Conservation (phyloP, 2,888 invertebrate species). For the Sphaerophoria taeniata region DNA sequence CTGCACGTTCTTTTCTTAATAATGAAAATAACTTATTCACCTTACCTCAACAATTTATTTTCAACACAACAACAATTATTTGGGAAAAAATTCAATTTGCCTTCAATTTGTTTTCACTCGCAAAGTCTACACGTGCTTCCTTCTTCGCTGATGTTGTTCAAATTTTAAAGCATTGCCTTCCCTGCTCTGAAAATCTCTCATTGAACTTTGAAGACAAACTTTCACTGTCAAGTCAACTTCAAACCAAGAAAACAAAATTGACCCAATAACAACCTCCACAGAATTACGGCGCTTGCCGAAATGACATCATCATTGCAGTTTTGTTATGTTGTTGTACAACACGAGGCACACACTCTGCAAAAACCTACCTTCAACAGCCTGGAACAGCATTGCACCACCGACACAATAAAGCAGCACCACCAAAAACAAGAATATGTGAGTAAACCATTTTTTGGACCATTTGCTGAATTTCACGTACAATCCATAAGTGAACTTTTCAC, state of each 20-base stretch:
- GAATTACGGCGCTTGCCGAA: slow-evolving; percentile 15
- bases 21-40: too few species aligned
- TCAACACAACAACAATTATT: too few species aligned
- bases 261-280: slow-evolving; percentile 51
- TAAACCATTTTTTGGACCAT: slow-evolving; percentile 93
- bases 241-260: slow-evolving; percentile 52
- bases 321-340: not conserved
- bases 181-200: not conserved
- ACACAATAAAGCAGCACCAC: slow-evolving; percentile 91
- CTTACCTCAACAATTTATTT: too few species aligned
- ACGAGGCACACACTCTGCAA: not conserved
- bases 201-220: slow-evolving; percentile 1
- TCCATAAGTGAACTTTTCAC: slow-evolving; percentile 92
- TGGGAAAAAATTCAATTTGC: too few species aligned
- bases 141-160: too few species aligned
- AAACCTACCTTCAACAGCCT: slow-evolving; percentile 89
- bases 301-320: slow-evolving; percentile 66
- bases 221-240: slow-evolving; percentile 37
- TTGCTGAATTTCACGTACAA: slow-evolving; percentile 90
- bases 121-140: too few species aligned
- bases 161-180: too few species aligned
- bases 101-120: too few species aligned
- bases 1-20: too few species aligned
- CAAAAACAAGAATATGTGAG: slow-evolving; percentile 92
- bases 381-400: slow-evolving; percentile 92